Percentiles rank a stretch among this genome's conserved stretches.
phyloP scores from a whole-genome alignment of 2,888 invertebrate species.

The Agrilus mali region DNA sequence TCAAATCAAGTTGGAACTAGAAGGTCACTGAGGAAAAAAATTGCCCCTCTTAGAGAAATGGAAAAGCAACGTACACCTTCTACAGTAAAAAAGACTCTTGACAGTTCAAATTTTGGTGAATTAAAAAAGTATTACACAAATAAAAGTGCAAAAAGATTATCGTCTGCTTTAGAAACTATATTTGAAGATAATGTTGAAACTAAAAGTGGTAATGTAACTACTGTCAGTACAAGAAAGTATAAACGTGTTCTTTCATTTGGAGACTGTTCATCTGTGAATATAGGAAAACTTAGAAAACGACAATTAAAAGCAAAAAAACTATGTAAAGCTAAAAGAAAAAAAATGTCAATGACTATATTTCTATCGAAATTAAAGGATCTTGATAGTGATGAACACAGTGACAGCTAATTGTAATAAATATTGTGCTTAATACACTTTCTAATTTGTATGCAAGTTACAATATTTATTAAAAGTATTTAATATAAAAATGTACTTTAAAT shows the following conservation, averaged over 20 bases:
- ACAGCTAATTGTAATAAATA: no score
- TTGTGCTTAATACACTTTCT: no score
- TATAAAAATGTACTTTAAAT: no score
- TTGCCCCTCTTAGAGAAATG: no score
- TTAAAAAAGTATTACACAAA: slow-evolving; percentile 42
- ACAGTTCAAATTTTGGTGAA: no score
- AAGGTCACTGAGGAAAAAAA: no score
- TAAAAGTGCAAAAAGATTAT: slow-evolving; percentile 39
- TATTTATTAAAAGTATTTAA: no score
- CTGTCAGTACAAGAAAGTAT: slow-evolving; percentile 5
- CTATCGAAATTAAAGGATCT: slow-evolving; percentile 2
- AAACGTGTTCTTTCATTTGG: slow-evolving; percentile 5
- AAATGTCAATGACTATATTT: slow-evolving; percentile 5
- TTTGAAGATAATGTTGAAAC: slow-evolving; percentile 46
- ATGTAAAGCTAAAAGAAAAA: slow-evolving; percentile 3
- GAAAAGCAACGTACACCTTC: no score
- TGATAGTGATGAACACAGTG: neutral
- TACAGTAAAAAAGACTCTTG: no score
- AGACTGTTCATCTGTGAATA: neutral
- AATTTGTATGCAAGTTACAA: no score
- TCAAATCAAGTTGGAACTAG: no score
- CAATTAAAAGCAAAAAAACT: slow-evolving; percentile 7
- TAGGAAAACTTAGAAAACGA: slow-evolving; percentile 4
- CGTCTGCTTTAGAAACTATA: slow-evolving; percentile 48
- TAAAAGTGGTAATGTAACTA: slow-evolving; percentile 23